Evolutionary conservation across 1,140 invertebrate genomes (phyloP), one percentile per base, ranked within the genome.

Genomic region (Cotesia vestalis): DNA sequence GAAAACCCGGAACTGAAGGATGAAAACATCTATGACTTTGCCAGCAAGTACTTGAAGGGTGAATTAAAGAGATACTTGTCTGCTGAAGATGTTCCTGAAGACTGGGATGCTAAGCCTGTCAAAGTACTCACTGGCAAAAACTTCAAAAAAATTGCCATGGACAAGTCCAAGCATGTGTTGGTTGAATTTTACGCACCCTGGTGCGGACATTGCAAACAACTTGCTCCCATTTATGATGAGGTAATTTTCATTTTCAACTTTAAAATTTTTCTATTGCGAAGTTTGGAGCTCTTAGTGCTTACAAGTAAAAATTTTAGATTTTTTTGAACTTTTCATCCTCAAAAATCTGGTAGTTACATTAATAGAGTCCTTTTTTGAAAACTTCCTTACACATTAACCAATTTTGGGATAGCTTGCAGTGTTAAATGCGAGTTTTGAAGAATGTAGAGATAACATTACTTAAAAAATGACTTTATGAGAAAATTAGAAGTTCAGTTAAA

Each of bases 141-240:
- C 90, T 99, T 99, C 86, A 94, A 97, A 81, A 93, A 96, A 80
- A 93, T 99, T 77, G 98, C 92, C 52, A 91, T 94, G 71, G 93
- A 99, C 84, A 92, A 91, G 78, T 89, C 86, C 52, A 99, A 99
- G 88, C 92, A 95, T 81, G 98, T 99, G 53, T 90, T 99, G 72
- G 97, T 99, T 76, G 97, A 99, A 90, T 99, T 99, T 89, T 99
- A 98, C 88, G 97, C 97, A 51, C 96, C 97, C 72, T 99, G 98
- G 98, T 96, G 94, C 84, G 93, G 95, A 73, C 97, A 99, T 84
- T 99, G 98, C 90, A 98, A 99, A 86, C 94, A 98, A 84, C 88
- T 99, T 76, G 94, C 90, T 75, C 98, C 98, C 34, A 98, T 98
- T 86, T 99, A 97, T 87, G 97, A 99, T 75, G 81, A 86, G 76